Base-by-base conservation (phyloP, 2,113 vertebrate species). In the Callopanchax toddi region DNA sequence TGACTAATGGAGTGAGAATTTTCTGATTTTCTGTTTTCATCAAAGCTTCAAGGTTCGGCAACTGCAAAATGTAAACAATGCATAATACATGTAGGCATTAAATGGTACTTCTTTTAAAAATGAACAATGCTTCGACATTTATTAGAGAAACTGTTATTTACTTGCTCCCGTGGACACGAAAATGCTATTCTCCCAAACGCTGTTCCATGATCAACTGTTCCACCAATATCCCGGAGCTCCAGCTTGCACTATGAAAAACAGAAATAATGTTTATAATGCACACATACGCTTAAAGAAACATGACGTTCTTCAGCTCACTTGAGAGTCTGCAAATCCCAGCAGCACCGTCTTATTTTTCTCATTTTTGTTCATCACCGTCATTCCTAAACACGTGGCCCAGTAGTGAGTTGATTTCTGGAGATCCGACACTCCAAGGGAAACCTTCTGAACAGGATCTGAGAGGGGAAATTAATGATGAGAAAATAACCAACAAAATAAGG, bases 101-200 rank as follows among this genome's bases (percentile, higher is more conserved):
- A 50, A 45, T 40, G 1, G 29, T 39, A 17, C 21, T 25, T 4
- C 34, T 45, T 58, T 32, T 32, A 46, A 57, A 7, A 57, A 7
- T 17, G 8, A 45, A 29, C 16, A 0, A 11, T 44, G 29, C 4
- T 46, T 53, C 20, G 0, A 42, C 12, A 45, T 6, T 8, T 20
- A 21, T 55, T 2, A 13, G 21, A 21, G 9, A 46, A 18, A 60
- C 15, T 10, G 34, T 29, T 48, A 25, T 4, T 71, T 69, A 97
- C 97, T 92, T 99, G 94, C 16, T 95, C 93, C 34, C 92, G 87
- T 4, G 95, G 93, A 39, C 96, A 99, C 79, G 97, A 95, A 84
- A 98, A 98, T 6, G 97, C 97, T 13, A 99, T 95, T 64, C 97
- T 92, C 4, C 97, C 97, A 72, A 96, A 99, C 0, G 96, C 96